phyloP scores from a whole-genome alignment of 2,888 invertebrate species.

The Oxyteleia sp. region DNA sequence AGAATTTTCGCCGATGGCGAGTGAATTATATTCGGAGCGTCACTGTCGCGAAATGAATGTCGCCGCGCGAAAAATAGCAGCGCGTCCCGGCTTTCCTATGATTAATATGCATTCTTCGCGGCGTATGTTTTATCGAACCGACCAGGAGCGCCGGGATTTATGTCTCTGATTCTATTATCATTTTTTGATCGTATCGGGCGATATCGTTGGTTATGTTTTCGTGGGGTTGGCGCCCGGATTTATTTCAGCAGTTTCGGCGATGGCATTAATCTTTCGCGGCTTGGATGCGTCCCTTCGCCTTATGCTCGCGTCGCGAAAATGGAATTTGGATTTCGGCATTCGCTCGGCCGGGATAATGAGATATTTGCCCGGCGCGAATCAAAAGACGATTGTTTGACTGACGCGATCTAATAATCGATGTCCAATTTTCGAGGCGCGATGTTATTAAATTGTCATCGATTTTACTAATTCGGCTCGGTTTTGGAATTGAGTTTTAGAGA shows the following conservation, averaged over 20 bases:
- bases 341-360: slow-evolving; percentile 13
- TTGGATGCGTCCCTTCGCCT: slow-evolving; percentile 24
- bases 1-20: slow-evolving; percentile 63
- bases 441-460: neutral
- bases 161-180: slow-evolving; percentile 48
- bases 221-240: slow-evolving; percentile 17
- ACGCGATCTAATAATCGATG: slow-evolving; percentile 10
- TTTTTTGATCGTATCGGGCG: slow-evolving; percentile 34
- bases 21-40: slow-evolving; percentile 64
- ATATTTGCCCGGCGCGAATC: slow-evolving; percentile 9
- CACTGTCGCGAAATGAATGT: slow-evolving; percentile 63
- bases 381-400: slow-evolving; percentile 15
- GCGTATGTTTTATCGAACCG: slow-evolving; percentile 43
- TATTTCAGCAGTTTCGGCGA: slow-evolving; percentile 28
- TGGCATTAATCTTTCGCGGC: slow-evolving; percentile 34
- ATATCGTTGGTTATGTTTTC: slow-evolving; percentile 31
- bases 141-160: slow-evolving; percentile 22
- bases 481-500: neutral
- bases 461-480: neutral
- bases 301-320: neutral
- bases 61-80: slow-evolving; percentile 44
- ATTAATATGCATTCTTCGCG: slow-evolving; percentile 54
- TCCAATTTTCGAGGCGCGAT: neutral
- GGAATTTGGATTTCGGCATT: slow-evolving; percentile 18
- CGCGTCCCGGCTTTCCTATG: slow-evolving; percentile 14